Percentiles rank a stretch among this genome's conserved stretches.
These are phyloP conservation scores for Drosophila neotestacea DNA, from an alignment of 2,888 invertebrate genomes.

Conservation along the genomic window DNA sequence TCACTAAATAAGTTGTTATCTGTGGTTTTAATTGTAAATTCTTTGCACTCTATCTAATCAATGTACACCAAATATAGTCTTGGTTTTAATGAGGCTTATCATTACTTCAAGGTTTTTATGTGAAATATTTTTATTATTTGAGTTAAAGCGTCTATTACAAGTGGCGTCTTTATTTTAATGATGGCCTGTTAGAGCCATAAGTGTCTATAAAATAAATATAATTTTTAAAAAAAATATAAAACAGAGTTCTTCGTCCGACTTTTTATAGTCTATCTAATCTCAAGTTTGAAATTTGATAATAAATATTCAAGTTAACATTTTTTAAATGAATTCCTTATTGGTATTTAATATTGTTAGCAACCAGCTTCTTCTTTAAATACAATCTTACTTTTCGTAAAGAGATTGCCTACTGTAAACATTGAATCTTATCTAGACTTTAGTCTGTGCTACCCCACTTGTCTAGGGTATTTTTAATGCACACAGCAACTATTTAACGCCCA, in stretches of 20 bases:
- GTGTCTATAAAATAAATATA: background rate
- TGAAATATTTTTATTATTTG: background rate
- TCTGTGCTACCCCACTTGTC: background rate
- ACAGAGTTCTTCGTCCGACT: background rate
- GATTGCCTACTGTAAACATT: no score
- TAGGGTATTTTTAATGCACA: conserved; percentile 16
- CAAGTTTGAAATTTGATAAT: background rate
- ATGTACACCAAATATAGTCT: background rate
- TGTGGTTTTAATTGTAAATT: conserved; percentile 10
- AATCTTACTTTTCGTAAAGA: no score
- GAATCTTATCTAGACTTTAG: background rate
- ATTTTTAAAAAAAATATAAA: background rate
- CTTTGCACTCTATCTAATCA: conserved; percentile 36
- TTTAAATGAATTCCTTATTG: no score
- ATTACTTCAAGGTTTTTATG: background rate
- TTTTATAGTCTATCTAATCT: conserved; percentile 1
- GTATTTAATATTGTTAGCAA: no score
- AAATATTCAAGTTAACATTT: background rate
- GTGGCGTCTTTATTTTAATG: background rate
- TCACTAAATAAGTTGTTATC: conserved; percentile 14
- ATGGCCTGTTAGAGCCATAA: conserved; percentile 5
- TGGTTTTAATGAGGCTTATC: conserved; percentile 17
- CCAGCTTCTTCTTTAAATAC: no score
- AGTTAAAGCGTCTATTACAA: background rate
- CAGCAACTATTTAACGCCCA: conserved; percentile 57